Percentiles rank a stretch among this genome's conserved stretches.
These are phyloP conservation scores for Mus caroli DNA, from an alignment of 2,797 vertebrate genomes.

Conservation along the genomic window DNA sequence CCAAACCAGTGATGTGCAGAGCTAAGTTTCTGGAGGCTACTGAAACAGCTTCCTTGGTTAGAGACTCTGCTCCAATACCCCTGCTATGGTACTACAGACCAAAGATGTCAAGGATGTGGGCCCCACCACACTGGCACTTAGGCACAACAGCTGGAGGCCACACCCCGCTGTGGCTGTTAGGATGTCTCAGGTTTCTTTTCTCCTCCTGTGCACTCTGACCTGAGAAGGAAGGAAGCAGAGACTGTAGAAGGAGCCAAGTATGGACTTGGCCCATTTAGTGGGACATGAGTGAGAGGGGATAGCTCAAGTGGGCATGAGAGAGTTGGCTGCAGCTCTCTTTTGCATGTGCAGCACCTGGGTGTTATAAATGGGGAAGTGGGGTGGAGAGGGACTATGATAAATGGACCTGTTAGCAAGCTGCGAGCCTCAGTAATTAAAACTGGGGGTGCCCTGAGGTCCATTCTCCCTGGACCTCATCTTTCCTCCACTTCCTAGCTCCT, in stretches of 20 bases:
- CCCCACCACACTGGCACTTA: neutral
- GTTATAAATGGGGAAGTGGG: neutral
- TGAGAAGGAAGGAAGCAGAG: neutral
- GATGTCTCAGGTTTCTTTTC: neutral
- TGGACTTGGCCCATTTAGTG: neutral
- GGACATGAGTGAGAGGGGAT: neutral
- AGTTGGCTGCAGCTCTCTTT: neutral
- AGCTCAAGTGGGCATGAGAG: neutral
- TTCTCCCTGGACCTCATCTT: neutral
- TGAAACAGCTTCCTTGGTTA: neutral
- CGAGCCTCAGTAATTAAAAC: conserved; percentile 36
- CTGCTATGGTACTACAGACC: neutral
- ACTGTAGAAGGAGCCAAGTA: neutral
- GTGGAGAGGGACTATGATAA: neutral
- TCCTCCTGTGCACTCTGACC: neutral
- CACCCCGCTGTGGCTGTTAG: neutral
- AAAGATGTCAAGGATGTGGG: neutral
- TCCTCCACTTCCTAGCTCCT: neutral
- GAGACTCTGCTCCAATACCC: neutral
- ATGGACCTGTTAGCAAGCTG: neutral
- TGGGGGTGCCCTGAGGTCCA: neutral
- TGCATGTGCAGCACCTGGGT: neutral
- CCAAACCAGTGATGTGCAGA: neutral
- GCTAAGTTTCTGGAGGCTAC: rapidly evolving
- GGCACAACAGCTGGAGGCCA: neutral